These are phyloP conservation scores for Betta splendens DNA, from an alignment of 2,797 vertebrate species.

Conservation along the genomic window DNA sequence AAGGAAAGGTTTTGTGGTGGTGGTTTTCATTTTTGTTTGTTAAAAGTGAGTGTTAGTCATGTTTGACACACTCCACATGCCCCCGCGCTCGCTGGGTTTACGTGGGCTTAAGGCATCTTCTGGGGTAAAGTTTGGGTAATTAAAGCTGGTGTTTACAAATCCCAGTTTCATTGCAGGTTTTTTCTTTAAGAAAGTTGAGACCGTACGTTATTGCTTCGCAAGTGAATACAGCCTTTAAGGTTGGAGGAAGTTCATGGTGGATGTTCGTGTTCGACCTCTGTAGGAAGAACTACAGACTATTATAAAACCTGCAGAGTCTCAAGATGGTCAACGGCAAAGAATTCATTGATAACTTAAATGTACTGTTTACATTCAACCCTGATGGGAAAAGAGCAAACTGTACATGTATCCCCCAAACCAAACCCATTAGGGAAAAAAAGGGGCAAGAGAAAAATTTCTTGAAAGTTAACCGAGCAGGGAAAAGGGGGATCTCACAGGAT, in stretches of 20 bases:
- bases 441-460: conserved; percentile 11
- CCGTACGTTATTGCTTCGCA: too few relatives aligned
- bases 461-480: conserved; percentile 10
- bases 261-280: too few relatives aligned
- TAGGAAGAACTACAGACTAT: too few relatives aligned
- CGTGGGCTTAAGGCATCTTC: neutral
- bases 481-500: conserved; percentile 40
- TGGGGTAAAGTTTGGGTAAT: neutral
- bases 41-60: too few relatives aligned
- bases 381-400: neutral
- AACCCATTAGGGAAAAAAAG: neutral
- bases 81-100: neutral
- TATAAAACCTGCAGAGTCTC: neutral
- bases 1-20: too few relatives aligned
- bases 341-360: conserved; percentile 4
- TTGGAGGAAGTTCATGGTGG: too few relatives aligned
- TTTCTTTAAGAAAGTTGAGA: neutral
- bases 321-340: neutral
- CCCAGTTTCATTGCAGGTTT: neutral
- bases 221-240: too few relatives aligned
- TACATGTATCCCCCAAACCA: neutral
- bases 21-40: too few relatives aligned
- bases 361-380: neutral
- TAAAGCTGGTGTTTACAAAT: conserved; percentile 3
- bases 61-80: conserved; percentile 2